Conservation (phyloP, 2,113 vertebrate genomes). For the Cettia cetti region DNA sequence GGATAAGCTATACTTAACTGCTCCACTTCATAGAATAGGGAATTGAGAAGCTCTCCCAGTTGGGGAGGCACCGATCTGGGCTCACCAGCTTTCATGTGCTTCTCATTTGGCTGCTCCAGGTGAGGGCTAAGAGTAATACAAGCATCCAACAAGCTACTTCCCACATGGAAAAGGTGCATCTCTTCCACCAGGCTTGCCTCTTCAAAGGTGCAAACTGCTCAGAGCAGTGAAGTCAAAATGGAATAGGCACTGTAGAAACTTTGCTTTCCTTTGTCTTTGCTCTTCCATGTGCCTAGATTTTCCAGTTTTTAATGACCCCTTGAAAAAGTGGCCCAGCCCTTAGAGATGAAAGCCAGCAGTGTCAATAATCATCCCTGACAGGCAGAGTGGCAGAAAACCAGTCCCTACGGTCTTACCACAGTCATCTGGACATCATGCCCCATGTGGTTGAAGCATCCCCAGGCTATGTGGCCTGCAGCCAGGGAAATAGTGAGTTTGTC, state of each 20-base stretch:
- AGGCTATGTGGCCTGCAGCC: not conserved
- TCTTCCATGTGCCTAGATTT: not conserved
- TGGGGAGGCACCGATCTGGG: accelerated
- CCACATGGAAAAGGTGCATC: not conserved
- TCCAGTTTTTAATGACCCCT: not conserved
- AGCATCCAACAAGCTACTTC: not conserved
- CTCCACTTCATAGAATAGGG: not conserved
- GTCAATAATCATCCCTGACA: not conserved
- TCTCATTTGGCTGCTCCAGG: not conserved
- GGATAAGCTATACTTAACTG: constrained; percentile 15
- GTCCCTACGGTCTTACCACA: not conserved
- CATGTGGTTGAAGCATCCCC: not conserved
- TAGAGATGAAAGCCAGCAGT: not conserved
- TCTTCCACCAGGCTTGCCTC: not conserved
- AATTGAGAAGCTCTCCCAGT: not conserved
- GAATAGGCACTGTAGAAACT: not conserved
- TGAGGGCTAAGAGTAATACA: not conserved
- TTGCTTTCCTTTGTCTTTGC: not conserved
- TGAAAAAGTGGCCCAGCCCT: not conserved
- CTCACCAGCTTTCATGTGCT: not conserved
- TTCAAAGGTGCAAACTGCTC: not conserved
- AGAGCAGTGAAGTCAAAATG: not conserved
- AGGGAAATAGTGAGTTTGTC: accelerated
- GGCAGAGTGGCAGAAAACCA: not conserved
- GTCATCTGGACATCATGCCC: not conserved